phyloP scores from a whole-genome alignment of 2,113 vertebrate genomes.

The Candoia aspera region DNA sequence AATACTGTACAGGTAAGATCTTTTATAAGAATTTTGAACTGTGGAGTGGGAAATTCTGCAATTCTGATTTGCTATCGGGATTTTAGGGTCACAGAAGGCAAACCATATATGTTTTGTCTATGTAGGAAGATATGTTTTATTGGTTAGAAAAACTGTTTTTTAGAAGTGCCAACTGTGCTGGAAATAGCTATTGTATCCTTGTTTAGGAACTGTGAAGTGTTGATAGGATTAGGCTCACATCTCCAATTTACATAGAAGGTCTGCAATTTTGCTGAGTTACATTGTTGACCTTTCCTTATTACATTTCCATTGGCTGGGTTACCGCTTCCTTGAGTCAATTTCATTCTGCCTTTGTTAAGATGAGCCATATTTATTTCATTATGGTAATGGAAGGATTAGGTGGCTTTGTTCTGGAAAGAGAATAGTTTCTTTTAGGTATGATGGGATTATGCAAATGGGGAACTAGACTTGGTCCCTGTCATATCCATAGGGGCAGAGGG shows the following conservation, averaged over 20 bases:
- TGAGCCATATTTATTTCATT: neutral
- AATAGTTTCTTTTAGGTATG: neutral
- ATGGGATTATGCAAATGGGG: neutral
- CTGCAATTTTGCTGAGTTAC: neutral
- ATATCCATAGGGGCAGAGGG: neutral
- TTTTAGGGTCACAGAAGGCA: neutral
- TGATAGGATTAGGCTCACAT: neutral
- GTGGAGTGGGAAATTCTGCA: neutral
- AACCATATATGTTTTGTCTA: neutral
- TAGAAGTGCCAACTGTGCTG: neutral
- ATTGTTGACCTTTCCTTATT: neutral
- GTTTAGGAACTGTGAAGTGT: neutral
- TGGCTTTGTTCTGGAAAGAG: neutral
- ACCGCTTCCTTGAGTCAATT: neutral
- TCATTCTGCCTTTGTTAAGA: neutral
- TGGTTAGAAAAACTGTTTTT: neutral
- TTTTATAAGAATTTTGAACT: neutral
- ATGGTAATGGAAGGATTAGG: neutral
- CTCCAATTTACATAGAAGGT: neutral
- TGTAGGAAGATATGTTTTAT: neutral
- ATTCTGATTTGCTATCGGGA: neutral
- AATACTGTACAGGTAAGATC: neutral
- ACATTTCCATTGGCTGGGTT: too few relatives aligned
- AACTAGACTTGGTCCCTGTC: neutral
- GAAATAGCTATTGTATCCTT: neutral